Evolutionary conservation across 2,888 invertebrate species (phyloP).

Genomic region (Nomada ferruginata): DNA sequence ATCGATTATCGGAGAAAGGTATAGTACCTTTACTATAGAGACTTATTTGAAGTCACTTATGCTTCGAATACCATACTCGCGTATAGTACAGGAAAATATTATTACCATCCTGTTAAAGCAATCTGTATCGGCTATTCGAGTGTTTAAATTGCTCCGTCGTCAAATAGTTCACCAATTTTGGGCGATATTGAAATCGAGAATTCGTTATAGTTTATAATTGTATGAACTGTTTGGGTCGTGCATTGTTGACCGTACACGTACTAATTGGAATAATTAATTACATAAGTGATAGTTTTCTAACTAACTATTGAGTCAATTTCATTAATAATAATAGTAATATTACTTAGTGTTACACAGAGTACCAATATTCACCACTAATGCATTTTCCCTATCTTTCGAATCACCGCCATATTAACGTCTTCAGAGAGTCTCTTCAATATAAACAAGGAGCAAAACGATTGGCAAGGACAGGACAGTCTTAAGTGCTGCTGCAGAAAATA

Average conservation of each 20-base stretch:
- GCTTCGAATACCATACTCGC: background rate
- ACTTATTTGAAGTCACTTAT: background rate
- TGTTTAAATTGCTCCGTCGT: background rate
- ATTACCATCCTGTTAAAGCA: background rate
- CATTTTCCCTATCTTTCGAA: background rate
- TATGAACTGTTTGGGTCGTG: too few relatives aligned
- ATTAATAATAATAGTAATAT: too few relatives aligned
- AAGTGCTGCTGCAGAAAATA: conserved; percentile 23
- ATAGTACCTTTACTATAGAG: too few relatives aligned
- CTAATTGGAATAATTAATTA: too few relatives aligned
- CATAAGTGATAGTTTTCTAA: too few relatives aligned
- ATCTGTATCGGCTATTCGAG: background rate
- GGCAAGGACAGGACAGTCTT: background rate
- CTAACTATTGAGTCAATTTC: too few relatives aligned
- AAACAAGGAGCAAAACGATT: background rate
- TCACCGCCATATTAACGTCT: background rate
- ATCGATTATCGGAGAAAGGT: conserved; percentile 39
- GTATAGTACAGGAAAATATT: background rate
- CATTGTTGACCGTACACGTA: too few relatives aligned
- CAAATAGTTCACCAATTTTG: too few relatives aligned
- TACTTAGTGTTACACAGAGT: background rate
- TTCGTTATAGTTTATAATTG: too few relatives aligned
- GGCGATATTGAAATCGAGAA: background rate
- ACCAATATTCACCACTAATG: too few relatives aligned
- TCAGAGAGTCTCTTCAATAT: background rate